Evolutionary conservation across 2,797 vertebrate genomes (phyloP), one percentile per base, ranked within the genome.

Genomic region (Typhlichthys subterraneus): DNA sequence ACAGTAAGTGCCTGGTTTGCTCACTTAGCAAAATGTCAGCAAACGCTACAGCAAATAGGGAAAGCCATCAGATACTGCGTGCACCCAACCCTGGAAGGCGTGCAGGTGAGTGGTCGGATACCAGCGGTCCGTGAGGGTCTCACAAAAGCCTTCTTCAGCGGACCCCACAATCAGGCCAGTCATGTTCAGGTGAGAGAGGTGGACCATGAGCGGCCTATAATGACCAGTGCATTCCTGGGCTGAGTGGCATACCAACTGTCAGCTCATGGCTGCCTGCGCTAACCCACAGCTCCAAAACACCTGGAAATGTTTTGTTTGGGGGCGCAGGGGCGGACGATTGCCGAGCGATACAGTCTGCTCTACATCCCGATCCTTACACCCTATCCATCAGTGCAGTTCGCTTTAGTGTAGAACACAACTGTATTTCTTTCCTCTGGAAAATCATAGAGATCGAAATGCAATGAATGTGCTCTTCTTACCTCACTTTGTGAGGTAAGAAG

Each of bases 151-250:
- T 84, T 81, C 84, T 92, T 92, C 79, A 91, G 76, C 77, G 64
- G 77, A 65, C 57, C 62, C 82, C 66, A 89, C 85, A 91, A 90
- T 88, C 85, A 83, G 77, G 72, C 77, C 76, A 84, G 87, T 86
- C 85, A 88, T 84, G 81, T 70, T 70, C 45, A 73, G 86, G 85
- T 73, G 85, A 83, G 84, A 73, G 88, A 89, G 87, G 85, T 90
- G 91, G 89, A 89, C 75, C 77, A 59, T 86, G 86, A 85, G 84
- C 80, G 17, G 60, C 61, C 50, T 58, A 81, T 88, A 88, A 91
- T 85, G 88, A 90, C 87, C 75, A 69, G 80, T 83, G 77, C 91
- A 93, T 93, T 93, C 91, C 88, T 85, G 83, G 60, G 82, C 86
- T 84, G 83, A 87, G 79, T 86, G 67, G 81, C 84, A 92, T 91